A percentile compares a stretch with the other conserved stretches of the same genome.
Conservation (phyloP, 2,113 vertebrate genomes). For the Okapia johnstoni region DNA sequence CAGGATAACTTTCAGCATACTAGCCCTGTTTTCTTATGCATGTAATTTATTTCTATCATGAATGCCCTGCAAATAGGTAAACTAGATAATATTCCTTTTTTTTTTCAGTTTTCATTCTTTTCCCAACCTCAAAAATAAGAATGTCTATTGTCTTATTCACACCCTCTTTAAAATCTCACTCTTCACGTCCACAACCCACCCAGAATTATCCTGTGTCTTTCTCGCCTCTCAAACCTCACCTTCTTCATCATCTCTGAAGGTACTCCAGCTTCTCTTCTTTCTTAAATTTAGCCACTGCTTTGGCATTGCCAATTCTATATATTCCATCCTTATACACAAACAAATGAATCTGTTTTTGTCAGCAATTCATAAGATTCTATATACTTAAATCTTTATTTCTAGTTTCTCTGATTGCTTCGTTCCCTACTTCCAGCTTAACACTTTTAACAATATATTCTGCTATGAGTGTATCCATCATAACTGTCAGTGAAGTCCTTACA, state of each 20-base stretch:
- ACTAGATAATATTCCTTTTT: neutral
- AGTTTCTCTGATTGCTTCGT: neutral
- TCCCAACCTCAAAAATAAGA: neutral
- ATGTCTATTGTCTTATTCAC: neutral
- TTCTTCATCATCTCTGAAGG: neutral
- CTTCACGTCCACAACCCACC: fast-evolving
- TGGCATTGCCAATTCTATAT: too few relatives aligned
- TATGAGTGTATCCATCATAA: neutral
- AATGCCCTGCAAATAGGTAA: neutral
- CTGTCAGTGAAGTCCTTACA: neutral
- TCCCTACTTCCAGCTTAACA: neutral
- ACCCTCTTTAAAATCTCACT: neutral
- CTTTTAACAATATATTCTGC: neutral
- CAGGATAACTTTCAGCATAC: neutral
- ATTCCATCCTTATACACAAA: neutral
- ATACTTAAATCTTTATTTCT: neutral
- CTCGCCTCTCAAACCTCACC: neutral
- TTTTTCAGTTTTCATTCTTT: neutral
- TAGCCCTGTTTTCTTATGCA: neutral
- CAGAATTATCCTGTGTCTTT: neutral
- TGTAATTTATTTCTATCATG: neutral
- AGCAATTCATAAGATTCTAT: neutral
- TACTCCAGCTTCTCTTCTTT: neutral
- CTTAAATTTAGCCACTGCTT: neutral
- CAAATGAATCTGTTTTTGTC: neutral